Conservation (phyloP, 2,888 invertebrate genomes). For the Melikaiella ostensackeni region DNA sequence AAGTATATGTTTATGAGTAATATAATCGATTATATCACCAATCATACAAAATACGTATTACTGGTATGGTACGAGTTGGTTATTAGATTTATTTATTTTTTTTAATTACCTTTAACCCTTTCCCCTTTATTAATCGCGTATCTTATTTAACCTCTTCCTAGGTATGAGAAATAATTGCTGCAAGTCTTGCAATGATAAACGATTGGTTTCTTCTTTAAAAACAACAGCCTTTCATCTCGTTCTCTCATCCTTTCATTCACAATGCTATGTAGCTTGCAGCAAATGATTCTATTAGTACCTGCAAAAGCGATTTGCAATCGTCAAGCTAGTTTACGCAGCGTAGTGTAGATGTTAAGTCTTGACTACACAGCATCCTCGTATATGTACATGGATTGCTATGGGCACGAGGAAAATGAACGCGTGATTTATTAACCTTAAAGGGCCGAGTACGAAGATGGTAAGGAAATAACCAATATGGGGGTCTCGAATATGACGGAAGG, state of each 20-base stretch:
- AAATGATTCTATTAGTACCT: slow-evolving; percentile 2
- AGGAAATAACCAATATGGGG: neutral
- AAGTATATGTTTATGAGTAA: too few species aligned
- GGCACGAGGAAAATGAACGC: neutral
- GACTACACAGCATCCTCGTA: too few species aligned
- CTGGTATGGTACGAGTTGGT: too few species aligned
- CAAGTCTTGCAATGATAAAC: neutral
- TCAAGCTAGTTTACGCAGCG: neutral
- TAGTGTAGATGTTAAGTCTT: too few species aligned
- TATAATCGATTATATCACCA: too few species aligned
- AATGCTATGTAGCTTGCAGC: neutral
- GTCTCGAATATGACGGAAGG: neutral
- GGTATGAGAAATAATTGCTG: neutral
- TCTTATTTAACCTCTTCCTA: neutral
- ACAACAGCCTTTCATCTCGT: slow-evolving; percentile 5
- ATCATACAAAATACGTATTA: too few species aligned
- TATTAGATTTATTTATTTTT: neutral
- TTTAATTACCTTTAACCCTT: neutral
- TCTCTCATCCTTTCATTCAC: neutral
- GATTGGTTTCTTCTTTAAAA: neutral
- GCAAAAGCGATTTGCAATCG: neutral
- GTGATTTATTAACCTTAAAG: neutral
- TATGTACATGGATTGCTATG: neutral
- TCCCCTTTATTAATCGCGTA: neutral
- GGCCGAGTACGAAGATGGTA: neutral